These are phyloP conservation scores for Chrysolina oricalcia DNA, from an alignment of 2,888 invertebrate species.

Conservation along the genomic window DNA sequence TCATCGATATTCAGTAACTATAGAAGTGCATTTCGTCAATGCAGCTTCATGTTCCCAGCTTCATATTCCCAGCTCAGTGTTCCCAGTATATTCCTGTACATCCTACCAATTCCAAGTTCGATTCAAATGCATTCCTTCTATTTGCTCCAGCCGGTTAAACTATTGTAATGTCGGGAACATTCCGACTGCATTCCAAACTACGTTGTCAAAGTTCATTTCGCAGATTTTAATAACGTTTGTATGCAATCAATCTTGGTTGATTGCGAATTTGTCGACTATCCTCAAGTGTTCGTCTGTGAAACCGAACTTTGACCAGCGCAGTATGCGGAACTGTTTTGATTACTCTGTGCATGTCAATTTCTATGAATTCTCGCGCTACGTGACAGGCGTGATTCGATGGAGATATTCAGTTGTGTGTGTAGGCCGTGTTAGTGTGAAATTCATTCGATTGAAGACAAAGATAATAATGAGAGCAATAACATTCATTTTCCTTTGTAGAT, in stretches of 20 bases:
- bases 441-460: background rate
- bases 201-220: slow-evolving; percentile 9
- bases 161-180: background rate
- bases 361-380: background rate
- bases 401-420: background rate
- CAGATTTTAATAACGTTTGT: slow-evolving; percentile 5
- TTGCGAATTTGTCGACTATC: slow-evolving; percentile 20
- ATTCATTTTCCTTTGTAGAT: too few species aligned
- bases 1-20: too few species aligned
- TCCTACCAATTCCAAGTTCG: too few species aligned
- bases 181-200: slow-evolving; percentile 2
- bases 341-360: slow-evolving; percentile 13
- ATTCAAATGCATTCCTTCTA: slow-evolving; percentile 55
- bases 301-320: slow-evolving; percentile 9
- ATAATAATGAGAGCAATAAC: background rate
- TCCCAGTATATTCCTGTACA: too few species aligned
- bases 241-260: slow-evolving; percentile 25
- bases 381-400: slow-evolving; percentile 5
- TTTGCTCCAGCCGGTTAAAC: background rate
- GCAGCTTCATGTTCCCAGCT: too few species aligned
- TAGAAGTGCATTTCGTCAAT: too few species aligned
- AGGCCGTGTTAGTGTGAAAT: background rate
- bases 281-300: slow-evolving; percentile 22
- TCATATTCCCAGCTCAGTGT: too few species aligned
- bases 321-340: slow-evolving; percentile 21